A percentile compares a stretch with the other conserved stretches of the same genome.
Evolutionary conservation across 23 tunicate genomes (phyloP).

Genomic region (Ciona savignyi): DNA sequence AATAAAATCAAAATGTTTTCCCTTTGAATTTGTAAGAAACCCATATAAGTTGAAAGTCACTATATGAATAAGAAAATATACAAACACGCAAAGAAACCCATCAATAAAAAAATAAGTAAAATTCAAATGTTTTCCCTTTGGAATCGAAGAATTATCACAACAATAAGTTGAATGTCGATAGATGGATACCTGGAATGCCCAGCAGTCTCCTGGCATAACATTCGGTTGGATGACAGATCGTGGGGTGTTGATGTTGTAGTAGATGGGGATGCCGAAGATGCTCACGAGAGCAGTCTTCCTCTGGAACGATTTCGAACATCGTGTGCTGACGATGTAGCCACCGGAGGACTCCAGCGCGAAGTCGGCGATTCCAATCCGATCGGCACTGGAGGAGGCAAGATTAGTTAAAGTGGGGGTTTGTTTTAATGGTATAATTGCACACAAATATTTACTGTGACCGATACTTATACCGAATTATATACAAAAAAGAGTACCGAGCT

Average conservation of each 20-base stretch:
- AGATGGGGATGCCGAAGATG: conserved; percentile 82
- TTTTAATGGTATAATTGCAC: too few species aligned
- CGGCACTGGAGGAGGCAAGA: conserved; percentile 61
- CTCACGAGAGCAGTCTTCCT: conserved; percentile 65
- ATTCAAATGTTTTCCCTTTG: not conserved
- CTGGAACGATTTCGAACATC: conserved; percentile 60
- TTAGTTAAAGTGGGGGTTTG: too few species aligned
- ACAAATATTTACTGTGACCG: too few species aligned
- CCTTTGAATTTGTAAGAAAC: too few species aligned
- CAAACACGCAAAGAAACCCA: not conserved
- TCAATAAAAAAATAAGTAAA: not conserved
- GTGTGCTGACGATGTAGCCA: conserved; percentile 62
- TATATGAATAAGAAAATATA: too few species aligned
- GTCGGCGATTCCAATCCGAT: conserved; percentile 68
- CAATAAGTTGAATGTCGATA: not conserved
- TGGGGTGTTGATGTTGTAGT: conserved; percentile 85
- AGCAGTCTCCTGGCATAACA: conserved; percentile 95
- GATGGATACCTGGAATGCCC: conserved; percentile 77
- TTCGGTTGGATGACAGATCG: conserved; percentile 80
- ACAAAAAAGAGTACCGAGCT: too few species aligned
- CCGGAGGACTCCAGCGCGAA: conserved; percentile 96
- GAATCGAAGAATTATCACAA: not conserved
- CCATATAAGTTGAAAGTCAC: too few species aligned
- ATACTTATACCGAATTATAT: too few species aligned
- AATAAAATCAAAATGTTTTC: too few species aligned